A percentile compares a stretch with the other conserved stretches of the same genome.
phyloP scores from a whole-genome alignment of 2,888 invertebrate genomes.

The Biston stratarius region DNA sequence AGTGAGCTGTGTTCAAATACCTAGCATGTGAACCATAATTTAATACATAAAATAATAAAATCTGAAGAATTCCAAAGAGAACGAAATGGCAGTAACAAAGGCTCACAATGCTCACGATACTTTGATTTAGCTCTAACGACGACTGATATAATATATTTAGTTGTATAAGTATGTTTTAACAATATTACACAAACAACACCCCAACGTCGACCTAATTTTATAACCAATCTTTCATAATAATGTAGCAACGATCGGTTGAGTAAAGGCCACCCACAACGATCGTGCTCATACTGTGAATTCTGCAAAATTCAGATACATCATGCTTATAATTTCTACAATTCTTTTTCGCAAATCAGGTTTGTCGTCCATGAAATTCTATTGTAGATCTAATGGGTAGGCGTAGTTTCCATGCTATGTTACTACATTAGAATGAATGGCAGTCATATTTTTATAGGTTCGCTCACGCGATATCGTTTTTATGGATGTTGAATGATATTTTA shows the following conservation, averaged over 20 bases:
- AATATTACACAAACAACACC: slow-evolving; percentile 6
- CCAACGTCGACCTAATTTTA: slow-evolving; percentile 14
- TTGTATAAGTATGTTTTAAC: neutral
- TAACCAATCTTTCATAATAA: neutral
- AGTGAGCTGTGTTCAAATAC: too few species aligned
- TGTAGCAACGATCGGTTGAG: neutral
- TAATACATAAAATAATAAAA: too few species aligned
- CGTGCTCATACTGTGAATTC: neutral
- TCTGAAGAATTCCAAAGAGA: too few species aligned
- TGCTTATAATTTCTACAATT: neutral
- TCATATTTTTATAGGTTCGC: slow-evolving; percentile 30
- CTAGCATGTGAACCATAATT: too few species aligned
- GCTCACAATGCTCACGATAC: too few species aligned
- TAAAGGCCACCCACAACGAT: neutral
- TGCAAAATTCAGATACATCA: slow-evolving; percentile 8
- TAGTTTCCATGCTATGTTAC: slow-evolving; percentile 31
- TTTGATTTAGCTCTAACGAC: too few species aligned
- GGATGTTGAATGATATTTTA: slow-evolving; percentile 29
- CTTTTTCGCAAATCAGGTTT: slow-evolving; percentile 11
- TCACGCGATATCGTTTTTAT: slow-evolving; percentile 35
- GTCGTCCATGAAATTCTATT: slow-evolving; percentile 14
- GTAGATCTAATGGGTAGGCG: slow-evolving; percentile 31
- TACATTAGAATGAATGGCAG: slow-evolving; percentile 29
- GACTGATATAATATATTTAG: neutral
- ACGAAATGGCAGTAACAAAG: too few species aligned